phyloP scores from a whole-genome alignment of 2,113 vertebrate genomes.

The Lanius ludovicianus region DNA sequence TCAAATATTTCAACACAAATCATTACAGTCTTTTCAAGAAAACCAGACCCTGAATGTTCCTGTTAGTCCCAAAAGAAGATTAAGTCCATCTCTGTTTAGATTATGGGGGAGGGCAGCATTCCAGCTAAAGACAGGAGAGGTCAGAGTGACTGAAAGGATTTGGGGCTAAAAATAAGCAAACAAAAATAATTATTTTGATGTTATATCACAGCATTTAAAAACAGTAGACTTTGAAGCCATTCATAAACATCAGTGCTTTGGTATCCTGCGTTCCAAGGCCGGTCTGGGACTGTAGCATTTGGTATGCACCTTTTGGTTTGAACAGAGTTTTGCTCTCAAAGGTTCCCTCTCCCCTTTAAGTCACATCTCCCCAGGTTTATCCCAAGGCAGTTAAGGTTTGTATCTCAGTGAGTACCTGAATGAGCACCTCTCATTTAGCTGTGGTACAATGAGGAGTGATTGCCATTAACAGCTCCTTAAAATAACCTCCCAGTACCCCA shows the following conservation, averaged over 20 bases:
- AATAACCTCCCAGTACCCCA: neutral
- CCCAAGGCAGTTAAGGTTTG: neutral
- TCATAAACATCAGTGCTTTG: neutral
- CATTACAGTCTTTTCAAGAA: neutral
- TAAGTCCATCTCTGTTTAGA: neutral
- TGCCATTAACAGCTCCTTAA: neutral
- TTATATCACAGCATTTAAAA: neutral
- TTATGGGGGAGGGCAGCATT: fast-evolving
- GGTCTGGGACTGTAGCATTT: neutral
- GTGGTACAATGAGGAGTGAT: neutral
- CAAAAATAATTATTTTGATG: neutral
- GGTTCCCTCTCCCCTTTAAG: neutral
- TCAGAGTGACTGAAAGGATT: neutral
- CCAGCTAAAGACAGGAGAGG: neutral
- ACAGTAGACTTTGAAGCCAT: neutral
- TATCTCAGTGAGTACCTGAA: neutral
- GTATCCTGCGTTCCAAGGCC: neutral
- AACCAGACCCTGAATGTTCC: neutral
- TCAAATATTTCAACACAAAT: neutral
- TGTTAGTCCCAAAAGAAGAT: neutral
- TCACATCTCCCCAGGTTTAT: neutral
- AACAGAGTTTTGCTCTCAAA: neutral
- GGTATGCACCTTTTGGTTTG: neutral
- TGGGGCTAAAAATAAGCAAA: neutral
- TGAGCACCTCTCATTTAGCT: neutral